Evolutionary conservation across 2,888 invertebrate species (phyloP), one percentile per base, ranked within the genome.

Genomic region (Scaptomyza tumidula): DNA sequence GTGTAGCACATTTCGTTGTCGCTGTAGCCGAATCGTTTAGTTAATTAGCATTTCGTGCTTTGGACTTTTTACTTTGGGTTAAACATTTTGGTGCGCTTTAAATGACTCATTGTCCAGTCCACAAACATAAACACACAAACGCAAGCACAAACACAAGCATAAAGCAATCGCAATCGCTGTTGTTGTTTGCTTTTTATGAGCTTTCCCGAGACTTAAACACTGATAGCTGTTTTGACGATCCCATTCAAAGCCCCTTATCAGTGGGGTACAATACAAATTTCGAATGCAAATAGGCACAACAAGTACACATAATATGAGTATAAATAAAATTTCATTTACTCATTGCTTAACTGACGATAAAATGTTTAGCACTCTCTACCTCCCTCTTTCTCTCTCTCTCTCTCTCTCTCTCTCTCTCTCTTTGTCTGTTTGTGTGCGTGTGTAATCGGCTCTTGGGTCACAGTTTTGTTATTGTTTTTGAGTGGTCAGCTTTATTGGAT

Each of bases 71-170:
- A 54, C 67, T 62, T 59, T 37, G 84, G 81, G 72, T 64, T 75
- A 69, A 72, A 58, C 61, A 50, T 60, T 48, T 58, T 39, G 3
- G 41, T 65, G 48, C 67, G 55, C 53, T 70, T 60, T 11, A 70
- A 74, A 71, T 83, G 85, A 86, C 65, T 82, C 86, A 82, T 81
- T 86, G 80, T 64, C 59, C 76, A 48, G 56, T 61, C 59, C 59
- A 64, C 78, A 72, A 71, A 61, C 66, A 67, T 73, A 65, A 62
- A 11, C 66, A 52, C 65, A 52, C 52, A 57, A 58, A 54, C n/a
- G n/a, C 24, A 24, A 33, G 19, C 65, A 52, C 52, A 57, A 49
- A 33, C 52, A 59, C 66, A 59, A 49, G 13, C 74, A 62, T 62
- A 62, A 69, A 58, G 37, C 64, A 80, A 53, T 57, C 43, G 53